These are phyloP conservation scores for Hemithea aestivaria DNA, from an alignment of 2,888 invertebrate genomes.

Conservation along the genomic window DNA sequence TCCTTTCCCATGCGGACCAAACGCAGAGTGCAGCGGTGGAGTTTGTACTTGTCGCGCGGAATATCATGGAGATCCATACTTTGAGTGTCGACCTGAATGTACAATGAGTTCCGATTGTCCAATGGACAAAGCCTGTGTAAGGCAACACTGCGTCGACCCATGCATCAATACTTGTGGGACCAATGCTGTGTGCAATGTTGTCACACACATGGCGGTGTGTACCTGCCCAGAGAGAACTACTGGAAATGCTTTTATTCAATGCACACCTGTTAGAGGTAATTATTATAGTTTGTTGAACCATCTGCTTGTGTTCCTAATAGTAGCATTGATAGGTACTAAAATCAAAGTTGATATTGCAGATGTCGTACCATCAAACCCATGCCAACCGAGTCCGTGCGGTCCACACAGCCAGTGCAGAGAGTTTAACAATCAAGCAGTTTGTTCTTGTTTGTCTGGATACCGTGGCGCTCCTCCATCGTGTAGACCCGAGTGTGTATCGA, in stretches of 20 bases:
- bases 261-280: constrained; percentile 78
- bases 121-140: constrained; percentile 83
- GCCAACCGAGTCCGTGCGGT: constrained; percentile 82
- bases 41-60: constrained; percentile 80
- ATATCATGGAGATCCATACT: constrained; percentile 83
- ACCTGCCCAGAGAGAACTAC: constrained; percentile 83
- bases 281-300: too few relatives aligned
- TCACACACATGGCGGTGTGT: constrained; percentile 88
- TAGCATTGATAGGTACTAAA: too few relatives aligned
- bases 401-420: constrained; percentile 81
- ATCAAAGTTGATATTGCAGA: constrained; percentile 37
- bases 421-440: constrained; percentile 82
- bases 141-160: constrained; percentile 84
- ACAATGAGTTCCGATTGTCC: constrained; percentile 85
- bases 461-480: constrained; percentile 85
- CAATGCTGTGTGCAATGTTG: constrained; percentile 85
- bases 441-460: constrained; percentile 82
- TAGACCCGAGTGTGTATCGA: constrained; percentile 85
- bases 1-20: constrained; percentile 83
- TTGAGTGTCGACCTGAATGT: constrained; percentile 87
- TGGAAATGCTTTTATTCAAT: constrained; percentile 86
- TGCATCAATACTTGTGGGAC: constrained; percentile 88
- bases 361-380: constrained; percentile 71
- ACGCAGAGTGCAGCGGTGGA: constrained; percentile 80
- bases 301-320: too few relatives aligned